A percentile compares a stretch with the other conserved stretches of the same genome.
Evolutionary conservation across 2,888 invertebrate species (phyloP).

Genomic region (Acronicta leporina): DNA sequence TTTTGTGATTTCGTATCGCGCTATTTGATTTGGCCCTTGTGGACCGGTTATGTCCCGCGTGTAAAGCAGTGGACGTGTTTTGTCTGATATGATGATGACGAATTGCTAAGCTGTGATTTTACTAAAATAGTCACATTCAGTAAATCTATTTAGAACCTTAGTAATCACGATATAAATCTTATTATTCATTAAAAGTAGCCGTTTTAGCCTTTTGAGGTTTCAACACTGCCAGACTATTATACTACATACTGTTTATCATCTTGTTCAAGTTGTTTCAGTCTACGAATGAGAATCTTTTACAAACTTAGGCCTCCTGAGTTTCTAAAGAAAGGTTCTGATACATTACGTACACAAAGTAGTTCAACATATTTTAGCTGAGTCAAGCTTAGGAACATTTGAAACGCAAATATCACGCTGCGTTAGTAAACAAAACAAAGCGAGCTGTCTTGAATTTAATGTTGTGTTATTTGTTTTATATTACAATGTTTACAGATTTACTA

Average conservation of each 20-base stretch:
- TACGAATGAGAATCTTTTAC: conserved; percentile 16
- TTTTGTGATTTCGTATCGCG: too few relatives aligned
- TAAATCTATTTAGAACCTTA: too few relatives aligned
- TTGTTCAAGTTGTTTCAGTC: conserved; percentile 21
- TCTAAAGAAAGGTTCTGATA: conserved; percentile 42
- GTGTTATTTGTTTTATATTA: conserved; percentile 68
- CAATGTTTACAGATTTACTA: conserved; percentile 60
- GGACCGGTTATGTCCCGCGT: too few relatives aligned
- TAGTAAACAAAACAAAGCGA: conserved; percentile 64
- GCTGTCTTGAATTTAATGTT: conserved; percentile 64
- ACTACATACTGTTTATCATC: conserved; percentile 31
- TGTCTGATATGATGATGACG: too few relatives aligned
- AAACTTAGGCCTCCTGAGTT: conserved; percentile 33
- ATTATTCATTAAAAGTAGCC: too few relatives aligned
- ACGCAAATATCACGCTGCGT: conserved; percentile 63
- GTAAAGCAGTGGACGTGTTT: too few relatives aligned
- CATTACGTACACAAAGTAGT: conserved; percentile 55
- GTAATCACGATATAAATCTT: too few relatives aligned
- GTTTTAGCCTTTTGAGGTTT: too few relatives aligned
- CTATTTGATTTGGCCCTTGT: too few relatives aligned
- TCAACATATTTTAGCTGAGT: conserved; percentile 44
- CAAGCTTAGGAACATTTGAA: conserved; percentile 62
- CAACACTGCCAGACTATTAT: not conserved
- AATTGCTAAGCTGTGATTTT: too few relatives aligned
- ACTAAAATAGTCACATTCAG: too few relatives aligned